Percentiles rank a stretch among this genome's conserved stretches.
phyloP scores from a whole-genome alignment of 2,888 invertebrate genomes.

The Campoplex nolae region DNA sequence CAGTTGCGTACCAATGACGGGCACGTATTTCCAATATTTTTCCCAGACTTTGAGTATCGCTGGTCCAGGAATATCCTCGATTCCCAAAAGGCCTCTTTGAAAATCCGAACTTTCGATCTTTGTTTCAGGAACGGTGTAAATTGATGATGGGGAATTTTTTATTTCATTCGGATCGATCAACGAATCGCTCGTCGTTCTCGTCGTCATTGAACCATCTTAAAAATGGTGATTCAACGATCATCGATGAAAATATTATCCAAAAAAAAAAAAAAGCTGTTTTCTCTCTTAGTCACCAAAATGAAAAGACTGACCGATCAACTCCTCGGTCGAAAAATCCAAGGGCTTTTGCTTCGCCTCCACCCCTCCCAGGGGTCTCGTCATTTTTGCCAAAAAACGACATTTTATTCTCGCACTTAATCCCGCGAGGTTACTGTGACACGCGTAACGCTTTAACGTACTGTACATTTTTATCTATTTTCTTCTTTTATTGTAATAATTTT shows the following conservation, averaged over 20 bases:
- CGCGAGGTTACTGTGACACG: background rate
- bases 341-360: constrained; percentile 67
- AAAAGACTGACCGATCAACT: constrained; percentile 70
- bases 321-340: constrained; percentile 64
- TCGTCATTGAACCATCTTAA: constrained; percentile 65
- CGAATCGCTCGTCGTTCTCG: constrained; percentile 66
- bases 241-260: background rate
- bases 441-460: constrained; percentile 17
- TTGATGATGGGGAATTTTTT: constrained; percentile 48
- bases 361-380: constrained; percentile 58
- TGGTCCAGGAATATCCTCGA: constrained; percentile 89
- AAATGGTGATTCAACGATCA: constrained; percentile 14
- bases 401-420: constrained; percentile 5
- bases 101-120: constrained; percentile 50
- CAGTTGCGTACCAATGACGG: constrained; percentile 87
- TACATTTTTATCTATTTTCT: constrained; percentile 52
- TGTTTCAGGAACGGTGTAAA: constrained; percentile 36
- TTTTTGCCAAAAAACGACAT: constrained; percentile 46
- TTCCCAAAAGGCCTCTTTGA: constrained; percentile 82
- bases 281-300: background rate
- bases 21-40: constrained; percentile 87
- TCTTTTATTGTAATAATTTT: background rate
- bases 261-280: background rate
- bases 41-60: constrained; percentile 86
- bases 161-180: constrained; percentile 66